Percentiles rank a stretch among this genome's conserved stretches.
phyloP scores from a whole-genome alignment of 2,888 invertebrate genomes.

The Lacanobia wlatinum region DNA sequence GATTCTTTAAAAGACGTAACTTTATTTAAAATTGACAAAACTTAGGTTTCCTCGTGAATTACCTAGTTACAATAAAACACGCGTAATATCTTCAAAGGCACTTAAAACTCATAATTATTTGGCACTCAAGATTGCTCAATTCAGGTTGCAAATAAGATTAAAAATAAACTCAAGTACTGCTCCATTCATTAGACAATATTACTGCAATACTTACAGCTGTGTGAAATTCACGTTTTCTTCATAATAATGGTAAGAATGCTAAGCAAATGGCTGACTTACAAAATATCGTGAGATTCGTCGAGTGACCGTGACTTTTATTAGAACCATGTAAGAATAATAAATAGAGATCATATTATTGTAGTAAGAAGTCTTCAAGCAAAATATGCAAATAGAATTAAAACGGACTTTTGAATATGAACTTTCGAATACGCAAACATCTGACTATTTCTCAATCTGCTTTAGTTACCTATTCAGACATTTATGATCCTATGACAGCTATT shows the following conservation, averaged over 20 bases:
- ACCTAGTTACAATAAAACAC: background rate
- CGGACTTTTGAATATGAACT: constrained; percentile 3
- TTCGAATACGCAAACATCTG: background rate
- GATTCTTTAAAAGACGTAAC: background rate
- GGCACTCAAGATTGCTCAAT: background rate
- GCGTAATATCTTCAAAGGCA: background rate
- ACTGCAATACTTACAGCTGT: constrained; percentile 44
- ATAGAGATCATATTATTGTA: background rate
- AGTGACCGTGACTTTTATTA: constrained; percentile 55
- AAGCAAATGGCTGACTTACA: constrained; percentile 39
- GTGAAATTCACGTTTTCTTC: constrained; percentile 58
- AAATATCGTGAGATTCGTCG: constrained; percentile 49
- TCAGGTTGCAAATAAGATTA: constrained; percentile 12
- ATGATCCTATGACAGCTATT: background rate
- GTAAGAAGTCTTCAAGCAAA: constrained; percentile 11
- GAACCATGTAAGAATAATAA: constrained; percentile 28
- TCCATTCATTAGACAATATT: constrained; percentile 29
- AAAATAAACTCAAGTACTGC: constrained; percentile 13
- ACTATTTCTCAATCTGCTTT: constrained; percentile 22
- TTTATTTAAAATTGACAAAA: background rate
- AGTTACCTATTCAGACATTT: background rate
- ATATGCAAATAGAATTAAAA: constrained; percentile 11
- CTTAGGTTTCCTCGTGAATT: background rate
- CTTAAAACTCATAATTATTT: constrained; percentile 5
- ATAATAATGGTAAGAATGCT: constrained; percentile 44